phyloP scores from a whole-genome alignment of 64 coral and sea anemone species.

The Catalaphyllia jardinei region DNA sequence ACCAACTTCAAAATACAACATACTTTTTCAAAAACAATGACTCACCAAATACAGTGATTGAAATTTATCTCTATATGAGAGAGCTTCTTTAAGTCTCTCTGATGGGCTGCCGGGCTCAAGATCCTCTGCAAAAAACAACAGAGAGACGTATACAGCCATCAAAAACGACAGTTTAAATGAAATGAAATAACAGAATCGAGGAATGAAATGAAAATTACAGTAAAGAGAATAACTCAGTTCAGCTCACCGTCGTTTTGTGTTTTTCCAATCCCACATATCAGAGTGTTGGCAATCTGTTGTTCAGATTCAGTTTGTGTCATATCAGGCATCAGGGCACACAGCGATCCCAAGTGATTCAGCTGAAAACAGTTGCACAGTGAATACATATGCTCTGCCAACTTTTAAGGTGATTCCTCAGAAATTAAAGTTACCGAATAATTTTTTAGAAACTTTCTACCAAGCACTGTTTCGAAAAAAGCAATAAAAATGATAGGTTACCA shows the following conservation, averaged over 20 bases:
- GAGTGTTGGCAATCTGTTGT: conserved; percentile 65
- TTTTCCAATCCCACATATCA: conserved; percentile 75
- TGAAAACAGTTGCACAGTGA: conserved; percentile 5
- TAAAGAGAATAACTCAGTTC: not conserved
- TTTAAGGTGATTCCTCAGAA: too few species aligned
- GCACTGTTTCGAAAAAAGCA: too few species aligned
- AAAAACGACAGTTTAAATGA: too few species aligned
- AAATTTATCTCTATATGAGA: conserved; percentile 78
- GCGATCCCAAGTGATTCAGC: conserved; percentile 80
- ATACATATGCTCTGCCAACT: too few species aligned
- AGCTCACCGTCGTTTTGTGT: conserved; percentile 70
- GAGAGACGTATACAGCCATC: too few species aligned
- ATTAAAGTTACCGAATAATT: too few species aligned
- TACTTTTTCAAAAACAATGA: not conserved
- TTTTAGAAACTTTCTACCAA: too few species aligned
- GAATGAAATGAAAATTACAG: too few species aligned
- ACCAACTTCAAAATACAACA: too few species aligned
- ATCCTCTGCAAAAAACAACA: conserved; percentile 23
- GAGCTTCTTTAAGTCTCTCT: conserved; percentile 76
- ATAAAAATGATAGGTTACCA: too few species aligned
- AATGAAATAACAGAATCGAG: too few species aligned
- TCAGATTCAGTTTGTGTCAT: conserved; percentile 60
- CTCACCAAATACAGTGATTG: conserved; percentile 86
- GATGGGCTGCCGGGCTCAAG: conserved; percentile 53
- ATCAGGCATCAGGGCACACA: conserved; percentile 86